These are phyloP conservation scores for Brachystomella parvula DNA, from an alignment of 1,140 invertebrate genomes.

Conservation along the genomic window DNA sequence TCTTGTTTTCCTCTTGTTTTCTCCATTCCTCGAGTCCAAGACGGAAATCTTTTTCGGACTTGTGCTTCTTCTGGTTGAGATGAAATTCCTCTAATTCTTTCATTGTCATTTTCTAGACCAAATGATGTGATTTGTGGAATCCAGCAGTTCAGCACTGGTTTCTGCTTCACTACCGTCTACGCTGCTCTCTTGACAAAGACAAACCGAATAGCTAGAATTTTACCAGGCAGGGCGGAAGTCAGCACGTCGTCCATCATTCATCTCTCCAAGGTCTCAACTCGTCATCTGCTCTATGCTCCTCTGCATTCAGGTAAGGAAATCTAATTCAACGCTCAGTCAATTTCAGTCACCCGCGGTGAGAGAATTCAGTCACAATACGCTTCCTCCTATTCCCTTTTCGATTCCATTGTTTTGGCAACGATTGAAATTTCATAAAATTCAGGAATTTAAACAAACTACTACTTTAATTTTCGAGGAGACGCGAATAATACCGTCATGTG, in stretches of 20 bases:
- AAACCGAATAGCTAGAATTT: slow-evolving; percentile 82
- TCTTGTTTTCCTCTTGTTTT: too few species aligned
- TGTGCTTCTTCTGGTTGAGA: neutral
- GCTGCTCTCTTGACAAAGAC: slow-evolving; percentile 84
- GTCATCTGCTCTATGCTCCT: slow-evolving; percentile 76
- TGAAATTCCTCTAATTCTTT: neutral
- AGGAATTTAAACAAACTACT: neutral
- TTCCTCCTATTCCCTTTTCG: neutral
- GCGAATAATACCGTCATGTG: too few species aligned
- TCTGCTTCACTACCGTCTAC: slow-evolving; percentile 87
- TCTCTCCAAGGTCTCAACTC: slow-evolving; percentile 86
- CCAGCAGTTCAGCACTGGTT: slow-evolving; percentile 48
- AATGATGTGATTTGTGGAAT: slow-evolving; percentile 43
- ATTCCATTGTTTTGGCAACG: neutral
- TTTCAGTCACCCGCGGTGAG: neutral
- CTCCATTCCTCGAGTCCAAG: too few species aligned
- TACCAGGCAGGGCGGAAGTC: slow-evolving; percentile 79
- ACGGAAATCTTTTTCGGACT: too few species aligned
- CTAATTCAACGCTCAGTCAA: neutral
- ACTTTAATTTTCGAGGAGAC: too few species aligned
- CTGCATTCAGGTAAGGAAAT: slow-evolving; percentile 60
- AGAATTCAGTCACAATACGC: neutral
- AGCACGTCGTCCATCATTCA: slow-evolving; percentile 78
- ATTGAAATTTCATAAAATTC: neutral
- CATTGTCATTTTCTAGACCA: slow-evolving; percentile 24